Base-by-base conservation (phyloP, 2,888 invertebrate species). In the Drosophila borealis region DNA sequence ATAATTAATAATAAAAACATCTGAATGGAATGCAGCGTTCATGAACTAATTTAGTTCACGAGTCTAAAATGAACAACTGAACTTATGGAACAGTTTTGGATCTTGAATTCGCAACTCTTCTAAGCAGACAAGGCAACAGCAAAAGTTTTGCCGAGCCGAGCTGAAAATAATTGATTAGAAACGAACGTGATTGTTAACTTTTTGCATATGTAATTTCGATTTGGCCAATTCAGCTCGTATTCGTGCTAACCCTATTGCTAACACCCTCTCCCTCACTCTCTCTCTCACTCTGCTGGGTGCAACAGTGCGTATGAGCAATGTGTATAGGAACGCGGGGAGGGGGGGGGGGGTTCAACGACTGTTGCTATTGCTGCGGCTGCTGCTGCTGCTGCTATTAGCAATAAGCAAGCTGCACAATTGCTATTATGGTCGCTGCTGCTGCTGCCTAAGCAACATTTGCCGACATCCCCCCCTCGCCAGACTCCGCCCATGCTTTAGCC, bases 171-270 rank as follows among this genome's bases (percentile, higher is more conserved):
- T 85, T 85, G 85, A 85, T 85, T 85, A 85, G 85, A 77, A 80
- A 74, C 81, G 84, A 86, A 85, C 85, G 85, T 85, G 85, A 86
- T 85, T 85, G 87, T 81, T 84, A 84, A 86, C 84, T 85, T 86
- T 85, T 85, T 83, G 83, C 85, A 85, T 85, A 83, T 85, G 83
- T 85, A 83, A 83, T 85, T 84, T 84, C 72, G 80, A 74, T 77
- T 79, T 74, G 77, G 67, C 68, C 56, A 71, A 62, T 41, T n/a
- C 54, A 34, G 33, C 17, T 19, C 13, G 5, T 17, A 17, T 14
- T 41, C 8, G 13, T 13, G 10, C 36, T 36, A 36, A 41, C 41
- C 29, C 53, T 25, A 37, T n/a, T 17, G 6, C 39, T 14, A 3
- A 4, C 9, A n/a, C 14, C n/a, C 37, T 4, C 21, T 8, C 4